These are phyloP conservation scores for Tetragonula carbonaria DNA, from an alignment of 2,888 invertebrate genomes.

Conservation along the genomic window DNA sequence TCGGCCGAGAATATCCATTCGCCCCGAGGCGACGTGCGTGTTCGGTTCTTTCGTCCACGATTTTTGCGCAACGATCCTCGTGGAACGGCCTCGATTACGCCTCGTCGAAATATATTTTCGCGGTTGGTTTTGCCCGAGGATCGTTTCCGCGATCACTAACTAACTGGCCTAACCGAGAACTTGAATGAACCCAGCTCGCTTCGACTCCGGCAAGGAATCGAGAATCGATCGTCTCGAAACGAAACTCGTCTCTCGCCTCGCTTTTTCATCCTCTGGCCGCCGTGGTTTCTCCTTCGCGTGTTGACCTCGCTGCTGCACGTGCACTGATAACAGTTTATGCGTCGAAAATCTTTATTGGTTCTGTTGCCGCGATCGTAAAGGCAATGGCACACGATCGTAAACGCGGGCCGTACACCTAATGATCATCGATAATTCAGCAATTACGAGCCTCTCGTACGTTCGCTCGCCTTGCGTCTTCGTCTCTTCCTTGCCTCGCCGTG, in stretches of 20 bases:
- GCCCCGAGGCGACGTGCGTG: neutral
- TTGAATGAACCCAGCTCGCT: neutral
- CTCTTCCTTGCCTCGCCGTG: neutral
- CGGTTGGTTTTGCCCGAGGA: neutral
- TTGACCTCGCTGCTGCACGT: neutral
- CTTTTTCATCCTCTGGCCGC: neutral
- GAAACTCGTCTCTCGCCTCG: neutral
- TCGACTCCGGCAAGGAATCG: neutral
- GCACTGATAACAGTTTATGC: slow-evolving; percentile 21
- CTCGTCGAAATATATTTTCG: slow-evolving; percentile 9
- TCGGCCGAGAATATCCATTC: slow-evolving; percentile 38
- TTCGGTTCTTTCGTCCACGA: slow-evolving; percentile 17
- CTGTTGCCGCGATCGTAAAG: slow-evolving; percentile 17
- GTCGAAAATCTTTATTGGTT: slow-evolving; percentile 23
- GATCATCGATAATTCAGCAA: slow-evolving; percentile 20
- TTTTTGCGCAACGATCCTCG: slow-evolving; percentile 28
- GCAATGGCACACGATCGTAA: slow-evolving; percentile 19
- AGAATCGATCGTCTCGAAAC: neutral
- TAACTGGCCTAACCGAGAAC: too few relatives aligned
- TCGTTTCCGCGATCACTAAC: slow-evolving; percentile 7
- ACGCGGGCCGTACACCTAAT: slow-evolving; percentile 10
- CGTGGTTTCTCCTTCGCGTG: neutral
- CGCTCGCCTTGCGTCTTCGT: neutral
- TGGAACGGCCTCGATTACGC: slow-evolving; percentile 17
- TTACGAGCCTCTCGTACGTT: slow-evolving; percentile 1